phyloP scores from a whole-genome alignment of 37 sponge, comb jelly and placozoan species.

The Crambe crambe region DNA sequence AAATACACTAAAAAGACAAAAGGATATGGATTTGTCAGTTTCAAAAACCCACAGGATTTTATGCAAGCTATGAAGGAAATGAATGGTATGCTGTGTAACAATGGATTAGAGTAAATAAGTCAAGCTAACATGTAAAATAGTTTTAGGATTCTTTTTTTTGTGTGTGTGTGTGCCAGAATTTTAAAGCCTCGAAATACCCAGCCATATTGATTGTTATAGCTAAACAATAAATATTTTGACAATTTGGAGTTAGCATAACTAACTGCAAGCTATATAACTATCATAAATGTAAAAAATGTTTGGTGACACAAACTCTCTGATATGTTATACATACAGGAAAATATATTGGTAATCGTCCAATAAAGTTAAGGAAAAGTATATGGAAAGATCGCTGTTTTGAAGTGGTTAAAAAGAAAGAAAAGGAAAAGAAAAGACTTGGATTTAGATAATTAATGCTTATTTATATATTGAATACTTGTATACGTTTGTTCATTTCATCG shows the following conservation, averaged over 20 bases:
- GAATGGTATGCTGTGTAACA: too few relatives aligned
- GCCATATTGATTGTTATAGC: too few relatives aligned
- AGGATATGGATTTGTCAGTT: constrained; percentile 97
- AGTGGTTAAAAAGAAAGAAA: constrained; percentile 85
- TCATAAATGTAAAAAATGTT: too few relatives aligned
- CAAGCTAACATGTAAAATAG: too few relatives aligned
- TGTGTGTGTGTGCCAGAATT: too few relatives aligned
- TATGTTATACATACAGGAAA: constrained; percentile 77
- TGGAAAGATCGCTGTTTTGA: constrained; percentile 90
- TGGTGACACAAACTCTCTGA: too few relatives aligned
- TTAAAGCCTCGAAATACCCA: too few relatives aligned
- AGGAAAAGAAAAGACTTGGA: constrained; percentile 89
- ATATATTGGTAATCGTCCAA: constrained; percentile 94
- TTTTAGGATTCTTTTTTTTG: too few relatives aligned
- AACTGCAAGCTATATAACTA: too few relatives aligned
- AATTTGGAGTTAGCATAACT: too few relatives aligned
- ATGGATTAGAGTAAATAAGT: neutral
- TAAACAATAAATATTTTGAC: too few relatives aligned
- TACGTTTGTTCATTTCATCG: constrained; percentile 34
- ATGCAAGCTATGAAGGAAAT: constrained; percentile 95
- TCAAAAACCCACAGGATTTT: constrained; percentile 95
- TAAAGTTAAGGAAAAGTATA: constrained; percentile 90
- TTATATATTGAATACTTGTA: constrained; percentile 36
- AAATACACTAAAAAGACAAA: constrained; percentile 92
- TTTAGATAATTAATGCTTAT: constrained; percentile 31